Percentiles rank a stretch among this genome's conserved stretches.
These are phyloP conservation scores for Oreohelix idahoensis DNA, from an alignment of 1,140 invertebrate species.

Conservation along the genomic window DNA sequence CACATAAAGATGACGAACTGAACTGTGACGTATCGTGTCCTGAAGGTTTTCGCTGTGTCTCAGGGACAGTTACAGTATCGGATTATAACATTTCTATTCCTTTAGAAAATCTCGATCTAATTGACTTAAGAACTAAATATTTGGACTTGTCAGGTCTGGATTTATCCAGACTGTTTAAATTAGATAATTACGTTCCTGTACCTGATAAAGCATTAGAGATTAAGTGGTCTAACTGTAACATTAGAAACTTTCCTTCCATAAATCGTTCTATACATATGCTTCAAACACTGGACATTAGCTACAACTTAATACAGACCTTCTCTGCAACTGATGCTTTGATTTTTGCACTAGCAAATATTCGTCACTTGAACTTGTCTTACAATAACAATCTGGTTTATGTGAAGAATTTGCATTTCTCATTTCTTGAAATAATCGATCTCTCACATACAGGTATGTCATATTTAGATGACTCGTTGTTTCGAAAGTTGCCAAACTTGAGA, in stretches of 20 bases:
- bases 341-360: neutral
- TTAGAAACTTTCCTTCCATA: too few species aligned
- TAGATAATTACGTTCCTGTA: too few species aligned
- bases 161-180: neutral
- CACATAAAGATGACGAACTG: constrained; percentile 4
- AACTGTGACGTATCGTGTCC: neutral
- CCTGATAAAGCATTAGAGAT: neutral
- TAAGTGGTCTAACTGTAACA: neutral
- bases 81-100: neutral
- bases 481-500: neutral
- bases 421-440: neutral
- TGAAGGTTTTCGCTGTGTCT: neutral
- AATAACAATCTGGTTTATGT: neutral
- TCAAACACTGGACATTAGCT: neutral
- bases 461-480: neutral
- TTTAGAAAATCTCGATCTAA: neutral
- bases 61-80: neutral
- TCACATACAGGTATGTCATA: neutral
- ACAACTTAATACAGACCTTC: neutral
- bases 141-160: neutral
- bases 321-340: neutral
- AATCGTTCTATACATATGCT: too few species aligned
- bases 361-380: neutral
- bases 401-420: neutral
- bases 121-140: neutral